These are phyloP conservation scores for Excalfactoria chinensis DNA, from an alignment of 2,113 vertebrate genomes.

Conservation along the genomic window DNA sequence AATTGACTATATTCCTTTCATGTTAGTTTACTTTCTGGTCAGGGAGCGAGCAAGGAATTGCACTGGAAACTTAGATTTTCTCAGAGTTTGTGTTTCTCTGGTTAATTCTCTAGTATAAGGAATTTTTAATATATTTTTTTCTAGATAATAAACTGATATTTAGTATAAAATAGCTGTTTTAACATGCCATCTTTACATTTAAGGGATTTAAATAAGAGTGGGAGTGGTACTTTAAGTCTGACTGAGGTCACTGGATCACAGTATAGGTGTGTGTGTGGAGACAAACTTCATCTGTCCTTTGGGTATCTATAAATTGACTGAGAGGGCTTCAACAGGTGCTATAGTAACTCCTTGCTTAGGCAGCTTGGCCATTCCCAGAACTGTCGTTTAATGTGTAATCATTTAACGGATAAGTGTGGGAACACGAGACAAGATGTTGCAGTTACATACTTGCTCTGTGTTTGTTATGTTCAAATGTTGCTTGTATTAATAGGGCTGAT, in stretches of 20 bases:
- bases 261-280: accelerated
- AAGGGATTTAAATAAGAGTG: background rate
- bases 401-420: background rate
- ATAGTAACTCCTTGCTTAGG: background rate
- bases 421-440: accelerated
- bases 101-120: background rate
- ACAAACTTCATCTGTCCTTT: background rate
- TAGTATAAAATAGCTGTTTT: background rate
- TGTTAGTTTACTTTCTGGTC: background rate
- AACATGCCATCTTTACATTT: accelerated
- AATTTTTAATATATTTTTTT: background rate
- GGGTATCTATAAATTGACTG: accelerated
- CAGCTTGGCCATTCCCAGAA: background rate
- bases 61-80: background rate
- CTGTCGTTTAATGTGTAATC: background rate
- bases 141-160: background rate
- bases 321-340: background rate
- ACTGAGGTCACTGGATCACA: background rate
- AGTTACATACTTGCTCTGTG: accelerated
- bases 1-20: background rate
- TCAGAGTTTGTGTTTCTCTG: background rate
- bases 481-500: background rate
- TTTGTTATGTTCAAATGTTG: background rate
- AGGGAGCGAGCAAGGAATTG: background rate
- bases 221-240: background rate